Evolutionary conservation across 37 sponge, comb jelly and placozoan species (phyloP), one percentile per base, ranked within the genome.

Genomic region (Halichondria panicea): DNA sequence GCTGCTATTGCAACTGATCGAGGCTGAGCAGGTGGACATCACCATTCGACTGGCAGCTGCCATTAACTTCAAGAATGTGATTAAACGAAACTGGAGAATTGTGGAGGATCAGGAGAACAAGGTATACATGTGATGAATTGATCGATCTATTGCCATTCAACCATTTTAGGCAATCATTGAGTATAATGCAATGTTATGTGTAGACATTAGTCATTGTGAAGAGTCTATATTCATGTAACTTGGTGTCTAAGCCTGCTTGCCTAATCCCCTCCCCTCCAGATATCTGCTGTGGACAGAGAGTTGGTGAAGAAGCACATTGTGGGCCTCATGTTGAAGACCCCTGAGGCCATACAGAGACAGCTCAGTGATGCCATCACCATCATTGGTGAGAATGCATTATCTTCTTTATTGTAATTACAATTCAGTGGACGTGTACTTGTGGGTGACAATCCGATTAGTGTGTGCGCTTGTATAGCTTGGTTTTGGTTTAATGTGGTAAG

Each of bases 361-460:
- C 71, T 99, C 50, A 96, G 96, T 40, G 99, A 99, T 61, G 94
- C 96, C 56, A 96, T 99, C 64, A 95, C 91, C 8, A 90, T 93
- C 27, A 99, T 99, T 44, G 99, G 99, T 72, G 28, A 37, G 43
- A 43, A 28, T 56, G 5, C 4, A 13, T 4, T 56, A 13, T 4
- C 4, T 56, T 9, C 12, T 28, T 9, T 56, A 4, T 56, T 9
- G 3, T 56, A 24, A 28, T 13, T 3, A 56, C 3, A 4, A 28
- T 56, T 56, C 57, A n/a, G n/a, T n/a, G n/a, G n/a, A n/a, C n/a
- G n/a, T n/a, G n/a, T n/a, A n/a, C n/a, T n/a, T n/a, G n/a, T n/a
- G n/a, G n/a, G n/a, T n/a, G n/a, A n/a, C n/a, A n/a, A n/a, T n/a
- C n/a, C n/a, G n/a, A n/a, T n/a, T n/a, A n/a, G n/a, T n/a, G n/a